These are phyloP conservation scores for Anableps anableps DNA, from an alignment of 2,797 vertebrate species.

Conservation along the genomic window DNA sequence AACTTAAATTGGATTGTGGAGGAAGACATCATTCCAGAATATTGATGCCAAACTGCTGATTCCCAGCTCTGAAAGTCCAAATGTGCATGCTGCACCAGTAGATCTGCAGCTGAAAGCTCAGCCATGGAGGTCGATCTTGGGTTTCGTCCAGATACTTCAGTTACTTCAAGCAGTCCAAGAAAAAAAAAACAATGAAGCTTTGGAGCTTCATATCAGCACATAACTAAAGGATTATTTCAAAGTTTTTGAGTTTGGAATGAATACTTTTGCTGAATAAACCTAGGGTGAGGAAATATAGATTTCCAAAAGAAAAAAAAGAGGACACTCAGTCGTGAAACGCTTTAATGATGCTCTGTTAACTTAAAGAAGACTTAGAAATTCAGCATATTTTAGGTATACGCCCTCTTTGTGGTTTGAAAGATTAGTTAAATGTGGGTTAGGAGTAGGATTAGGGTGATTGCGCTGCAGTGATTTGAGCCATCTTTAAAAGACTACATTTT, in stretches of 20 bases:
- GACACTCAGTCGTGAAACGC: neutral
- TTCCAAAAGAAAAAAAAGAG: neutral
- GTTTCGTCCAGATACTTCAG: neutral
- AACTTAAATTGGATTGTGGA: constrained; percentile 57
- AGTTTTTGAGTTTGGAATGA: neutral
- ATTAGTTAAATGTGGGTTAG: no score
- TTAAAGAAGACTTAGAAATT: no score
- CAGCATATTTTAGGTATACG: no score
- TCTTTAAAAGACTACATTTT: no score
- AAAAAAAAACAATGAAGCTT: no score
- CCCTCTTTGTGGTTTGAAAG: no score
- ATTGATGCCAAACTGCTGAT: no score
- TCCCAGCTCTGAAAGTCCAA: no score
- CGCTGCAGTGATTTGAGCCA: no score
- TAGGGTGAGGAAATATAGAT: neutral
- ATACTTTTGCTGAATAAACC: neutral
- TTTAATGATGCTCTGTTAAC: neutral
- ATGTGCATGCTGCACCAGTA: neutral
- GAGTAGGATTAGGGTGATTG: no score
- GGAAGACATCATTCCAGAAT: constrained; percentile 48
- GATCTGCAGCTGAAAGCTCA: neutral
- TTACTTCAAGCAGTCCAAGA: neutral
- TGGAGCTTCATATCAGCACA: no score
- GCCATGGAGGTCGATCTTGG: neutral
- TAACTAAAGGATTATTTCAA: neutral